Evolutionary conservation across 1,140 invertebrate genomes (phyloP).

Genomic region (Belonocnema kinseyi): DNA sequence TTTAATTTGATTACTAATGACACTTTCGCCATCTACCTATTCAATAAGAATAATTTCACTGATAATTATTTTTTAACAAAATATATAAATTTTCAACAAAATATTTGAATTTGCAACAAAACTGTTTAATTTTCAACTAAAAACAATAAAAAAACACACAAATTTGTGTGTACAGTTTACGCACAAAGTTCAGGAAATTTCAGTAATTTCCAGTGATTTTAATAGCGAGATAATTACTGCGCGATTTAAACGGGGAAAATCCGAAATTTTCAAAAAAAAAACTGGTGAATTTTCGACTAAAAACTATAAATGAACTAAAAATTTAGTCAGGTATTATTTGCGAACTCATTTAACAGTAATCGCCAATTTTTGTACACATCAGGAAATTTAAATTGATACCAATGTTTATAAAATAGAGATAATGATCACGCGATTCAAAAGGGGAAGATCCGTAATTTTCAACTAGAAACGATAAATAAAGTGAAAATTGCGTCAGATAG

Average conservation of each 20-base stretch:
- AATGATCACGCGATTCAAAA: conserved; percentile 7
- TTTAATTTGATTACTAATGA: too few species aligned
- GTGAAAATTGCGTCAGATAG: too few species aligned
- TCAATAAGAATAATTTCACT: too few species aligned
- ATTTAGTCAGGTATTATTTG: conserved; percentile 20
- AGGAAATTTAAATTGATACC: neutral
- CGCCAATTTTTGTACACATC: conserved; percentile 45
- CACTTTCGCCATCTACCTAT: too few species aligned
- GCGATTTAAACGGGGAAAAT: conserved; percentile 18
- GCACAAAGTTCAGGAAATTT: conserved; percentile 33
- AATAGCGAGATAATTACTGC: neutral
- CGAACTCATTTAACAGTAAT: conserved; percentile 45
- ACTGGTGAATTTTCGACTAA: too few species aligned
- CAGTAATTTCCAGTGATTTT: neutral
- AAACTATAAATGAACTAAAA: too few species aligned
- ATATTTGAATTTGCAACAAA: too few species aligned
- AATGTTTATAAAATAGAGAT: neutral
- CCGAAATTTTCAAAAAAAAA: too few species aligned
- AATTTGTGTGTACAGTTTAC: neutral
- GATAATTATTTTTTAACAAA: too few species aligned
- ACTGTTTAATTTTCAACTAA: neutral
- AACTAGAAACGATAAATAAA: too few species aligned
- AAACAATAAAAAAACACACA: neutral
- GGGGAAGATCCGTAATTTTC: neutral
- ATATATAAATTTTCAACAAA: too few species aligned